A percentile compares a stretch with the other conserved stretches of the same genome.
Evolutionary conservation across 53 echinoderm and acorn worm genomes (phyloP).

Genomic region (Apostichopus leukothele): DNA sequence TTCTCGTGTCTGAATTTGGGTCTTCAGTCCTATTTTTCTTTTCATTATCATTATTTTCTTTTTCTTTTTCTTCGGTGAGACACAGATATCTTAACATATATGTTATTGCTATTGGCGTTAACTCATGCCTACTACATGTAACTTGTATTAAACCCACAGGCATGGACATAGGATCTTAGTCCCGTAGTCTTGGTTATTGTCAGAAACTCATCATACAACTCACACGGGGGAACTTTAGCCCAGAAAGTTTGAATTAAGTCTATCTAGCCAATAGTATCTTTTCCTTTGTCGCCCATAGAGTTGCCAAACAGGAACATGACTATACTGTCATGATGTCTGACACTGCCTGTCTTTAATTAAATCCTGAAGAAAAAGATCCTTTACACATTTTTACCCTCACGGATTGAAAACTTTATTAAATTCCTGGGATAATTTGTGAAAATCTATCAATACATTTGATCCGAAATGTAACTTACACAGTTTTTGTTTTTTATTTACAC

Average conservation of each 20-base stretch:
- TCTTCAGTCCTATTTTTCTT: no score
- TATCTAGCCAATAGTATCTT: neutral
- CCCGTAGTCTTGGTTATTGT: neutral
- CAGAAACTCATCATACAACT: neutral
- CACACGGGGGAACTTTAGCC: neutral
- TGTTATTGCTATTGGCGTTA: neutral
- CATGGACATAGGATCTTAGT: neutral
- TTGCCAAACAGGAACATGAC: neutral
- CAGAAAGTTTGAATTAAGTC: neutral
- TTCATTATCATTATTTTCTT: no score
- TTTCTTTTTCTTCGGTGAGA: neutral
- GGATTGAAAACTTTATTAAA: no score
- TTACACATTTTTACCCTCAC: no score
- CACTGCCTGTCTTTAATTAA: neutral
- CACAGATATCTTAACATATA: neutral
- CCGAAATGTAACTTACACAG: no score
- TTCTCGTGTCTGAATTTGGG: no score
- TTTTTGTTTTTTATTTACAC: no score
- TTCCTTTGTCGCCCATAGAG: neutral
- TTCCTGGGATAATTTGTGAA: no score
- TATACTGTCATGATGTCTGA: neutral
- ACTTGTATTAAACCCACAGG: neutral
- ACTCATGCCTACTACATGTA: neutral
- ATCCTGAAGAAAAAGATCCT: neutral
- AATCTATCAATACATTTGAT: no score